Percentiles rank a stretch among this genome's conserved stretches.
phyloP scores from a whole-genome alignment of 2,888 invertebrate genomes.

The Parapristionchus giblindavisi region DNA sequence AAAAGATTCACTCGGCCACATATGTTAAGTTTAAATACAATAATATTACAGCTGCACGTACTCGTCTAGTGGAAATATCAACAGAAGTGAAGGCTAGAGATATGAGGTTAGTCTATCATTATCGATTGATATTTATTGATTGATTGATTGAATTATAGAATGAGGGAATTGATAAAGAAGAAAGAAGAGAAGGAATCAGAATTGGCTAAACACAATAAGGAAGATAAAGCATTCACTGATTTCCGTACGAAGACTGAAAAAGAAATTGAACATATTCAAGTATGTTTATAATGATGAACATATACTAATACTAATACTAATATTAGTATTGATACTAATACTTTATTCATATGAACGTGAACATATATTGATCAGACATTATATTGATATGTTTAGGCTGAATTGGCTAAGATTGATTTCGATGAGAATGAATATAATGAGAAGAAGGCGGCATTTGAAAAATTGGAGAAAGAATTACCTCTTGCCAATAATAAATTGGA shows the following conservation, averaged over 20 bases:
- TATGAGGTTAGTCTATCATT: background rate
- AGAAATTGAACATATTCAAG: background rate
- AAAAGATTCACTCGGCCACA: too few species aligned
- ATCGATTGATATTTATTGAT: background rate
- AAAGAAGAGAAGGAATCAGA: slow-evolving; percentile 44
- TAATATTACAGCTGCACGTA: slow-evolving; percentile 77
- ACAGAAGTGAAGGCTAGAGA: slow-evolving; percentile 82
- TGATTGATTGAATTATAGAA: slow-evolving; percentile 16
- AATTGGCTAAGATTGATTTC: slow-evolving; percentile 43
- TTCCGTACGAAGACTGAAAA: background rate
- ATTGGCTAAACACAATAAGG: slow-evolving; percentile 55
- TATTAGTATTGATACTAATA: too few species aligned
- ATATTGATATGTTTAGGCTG: slow-evolving; percentile 38
- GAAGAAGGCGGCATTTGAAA: background rate
- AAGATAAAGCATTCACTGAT: slow-evolving; percentile 48
- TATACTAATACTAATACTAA: background rate
- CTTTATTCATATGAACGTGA: too few species aligned
- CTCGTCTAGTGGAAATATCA: slow-evolving; percentile 80
- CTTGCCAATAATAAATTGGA: background rate
- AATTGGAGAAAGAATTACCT: background rate
- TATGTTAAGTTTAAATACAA: background rate
- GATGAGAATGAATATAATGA: slow-evolving; percentile 40
- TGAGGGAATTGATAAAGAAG: slow-evolving; percentile 42
- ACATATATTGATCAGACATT: too few species aligned
- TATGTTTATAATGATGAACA: background rate